phyloP scores from a whole-genome alignment of 2,888 invertebrate species.

The Hypsopygia costalis region DNA sequence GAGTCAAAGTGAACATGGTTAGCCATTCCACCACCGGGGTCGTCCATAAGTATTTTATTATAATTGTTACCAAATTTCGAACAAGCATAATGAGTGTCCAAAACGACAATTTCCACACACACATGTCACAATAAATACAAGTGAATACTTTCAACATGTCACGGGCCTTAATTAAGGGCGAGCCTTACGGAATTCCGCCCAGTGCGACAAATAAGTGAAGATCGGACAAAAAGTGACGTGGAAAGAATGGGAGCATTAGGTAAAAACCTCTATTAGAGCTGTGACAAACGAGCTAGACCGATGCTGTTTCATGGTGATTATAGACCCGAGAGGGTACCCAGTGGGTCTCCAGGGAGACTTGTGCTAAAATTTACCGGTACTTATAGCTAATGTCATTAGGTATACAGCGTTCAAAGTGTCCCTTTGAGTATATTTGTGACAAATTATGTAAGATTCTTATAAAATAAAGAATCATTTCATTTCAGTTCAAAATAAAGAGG shows the following conservation, averaged over 20 bases:
- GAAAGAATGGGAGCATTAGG: conserved; percentile 46
- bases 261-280: conserved; percentile 52
- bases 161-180: conserved; percentile 28
- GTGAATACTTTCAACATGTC: conserved; percentile 14
- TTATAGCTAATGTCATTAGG: neutral
- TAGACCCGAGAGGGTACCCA: conserved; percentile 18
- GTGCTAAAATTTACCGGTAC: conserved; percentile 4
- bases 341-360: conserved; percentile 11
- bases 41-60: no score
- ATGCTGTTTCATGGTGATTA: conserved; percentile 47
- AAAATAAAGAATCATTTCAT: no score
- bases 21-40: no score
- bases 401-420: neutral
- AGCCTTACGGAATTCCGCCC: conserved; percentile 22
- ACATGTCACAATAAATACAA: no score
- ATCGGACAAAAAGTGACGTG: conserved; percentile 36
- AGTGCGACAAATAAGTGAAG: conserved; percentile 33
- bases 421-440: no score
- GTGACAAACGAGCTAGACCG: conserved; percentile 47
- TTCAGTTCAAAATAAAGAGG: no score
- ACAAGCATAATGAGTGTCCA: no score
- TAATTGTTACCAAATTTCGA: no score
- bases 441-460: no score
- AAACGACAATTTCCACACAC: no score
- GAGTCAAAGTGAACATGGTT: no score